Percentiles rank a stretch among this genome's conserved stretches.
phyloP scores from a whole-genome alignment of 2,113 vertebrate genomes.

The Hymenochirus boettgeri region DNA sequence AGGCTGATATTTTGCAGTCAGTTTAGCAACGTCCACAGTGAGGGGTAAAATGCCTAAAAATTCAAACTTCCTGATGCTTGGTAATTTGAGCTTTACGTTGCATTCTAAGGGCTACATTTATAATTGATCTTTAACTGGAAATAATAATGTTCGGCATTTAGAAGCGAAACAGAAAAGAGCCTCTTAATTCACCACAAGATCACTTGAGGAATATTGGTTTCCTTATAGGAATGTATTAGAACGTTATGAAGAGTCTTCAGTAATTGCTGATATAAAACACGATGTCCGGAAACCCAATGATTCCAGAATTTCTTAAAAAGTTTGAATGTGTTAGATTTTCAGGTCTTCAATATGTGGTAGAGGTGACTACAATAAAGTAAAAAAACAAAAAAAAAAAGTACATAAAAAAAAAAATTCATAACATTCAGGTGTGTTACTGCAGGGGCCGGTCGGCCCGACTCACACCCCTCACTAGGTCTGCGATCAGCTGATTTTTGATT shows the following conservation, averaged over 20 bases:
- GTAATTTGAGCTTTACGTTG: conserved; percentile 33
- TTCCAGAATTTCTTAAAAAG: conserved; percentile 4
- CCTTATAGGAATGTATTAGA: conserved; percentile 41
- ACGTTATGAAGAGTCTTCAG: conserved; percentile 32
- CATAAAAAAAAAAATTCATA: no score
- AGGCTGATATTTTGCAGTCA: conserved; percentile 38
- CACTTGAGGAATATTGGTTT: conserved; percentile 12
- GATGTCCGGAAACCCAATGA: neutral
- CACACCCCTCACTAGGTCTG: no score
- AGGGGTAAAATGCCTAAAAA: conserved; percentile 19
- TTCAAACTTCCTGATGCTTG: conserved; percentile 25
- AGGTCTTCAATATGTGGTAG: conserved; percentile 25
- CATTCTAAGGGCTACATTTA: conserved; percentile 13
- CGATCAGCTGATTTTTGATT: no score
- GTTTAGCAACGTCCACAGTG: conserved; percentile 21
- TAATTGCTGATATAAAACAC: conserved; percentile 36
- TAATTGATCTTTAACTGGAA: conserved; percentile 38
- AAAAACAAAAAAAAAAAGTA: no score
- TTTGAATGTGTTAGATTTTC: neutral
- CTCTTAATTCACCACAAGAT: conserved; percentile 41
- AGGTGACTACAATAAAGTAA: no score
- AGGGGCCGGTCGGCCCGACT: no score
- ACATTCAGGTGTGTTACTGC: no score
- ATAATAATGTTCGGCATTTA: conserved; percentile 38
- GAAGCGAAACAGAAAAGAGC: conserved; percentile 39